Percentiles rank a stretch among this genome's conserved stretches.
These are phyloP conservation scores for Geotrypetes seraphini DNA, from an alignment of 2,797 vertebrate species.

Conservation along the genomic window DNA sequence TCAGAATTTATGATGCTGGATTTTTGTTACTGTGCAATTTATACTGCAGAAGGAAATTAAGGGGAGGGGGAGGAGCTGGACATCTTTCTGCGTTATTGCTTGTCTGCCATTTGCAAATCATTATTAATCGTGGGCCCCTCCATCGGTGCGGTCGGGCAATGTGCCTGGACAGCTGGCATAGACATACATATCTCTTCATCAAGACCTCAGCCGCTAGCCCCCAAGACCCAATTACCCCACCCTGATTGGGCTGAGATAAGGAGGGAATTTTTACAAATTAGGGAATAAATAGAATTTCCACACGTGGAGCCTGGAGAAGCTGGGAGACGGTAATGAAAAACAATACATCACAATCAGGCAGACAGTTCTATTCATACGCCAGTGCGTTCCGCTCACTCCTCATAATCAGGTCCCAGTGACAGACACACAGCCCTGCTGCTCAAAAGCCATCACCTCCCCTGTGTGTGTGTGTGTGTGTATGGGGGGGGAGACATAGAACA, in stretches of 20 bases:
- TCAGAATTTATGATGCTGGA: constrained; percentile 66
- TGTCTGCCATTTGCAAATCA: constrained; percentile 88
- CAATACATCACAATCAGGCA: constrained; percentile 99
- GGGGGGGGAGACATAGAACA: no score
- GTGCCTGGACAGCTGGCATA: constrained; percentile 56
- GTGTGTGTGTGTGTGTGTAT: no score
- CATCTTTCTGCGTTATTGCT: constrained; percentile 79
- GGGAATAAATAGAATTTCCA: constrained; percentile 99
- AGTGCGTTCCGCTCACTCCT: constrained; percentile 89
- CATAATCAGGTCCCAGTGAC: constrained; percentile 72
- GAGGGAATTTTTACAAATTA: constrained; percentile 97
- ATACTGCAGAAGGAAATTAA: constrained; percentile 72
- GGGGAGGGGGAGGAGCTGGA: constrained; percentile 59
- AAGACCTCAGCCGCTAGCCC: constrained; percentile 79
- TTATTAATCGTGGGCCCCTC: constrained; percentile 80
- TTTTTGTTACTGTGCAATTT: constrained; percentile 66
- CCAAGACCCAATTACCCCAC: constrained; percentile 94
- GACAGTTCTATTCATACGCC: constrained; percentile 96
- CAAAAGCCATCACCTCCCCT: no score
- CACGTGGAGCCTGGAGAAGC: constrained; percentile 91
- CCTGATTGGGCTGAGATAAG: constrained; percentile 94
- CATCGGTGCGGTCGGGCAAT: constrained; percentile 58
- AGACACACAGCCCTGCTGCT: no score
- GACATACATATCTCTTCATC: constrained; percentile 97
- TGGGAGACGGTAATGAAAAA: constrained; percentile 98